phyloP scores from a whole-genome alignment of 1,140 invertebrate species.

The Macrocentrus cingulum region DNA sequence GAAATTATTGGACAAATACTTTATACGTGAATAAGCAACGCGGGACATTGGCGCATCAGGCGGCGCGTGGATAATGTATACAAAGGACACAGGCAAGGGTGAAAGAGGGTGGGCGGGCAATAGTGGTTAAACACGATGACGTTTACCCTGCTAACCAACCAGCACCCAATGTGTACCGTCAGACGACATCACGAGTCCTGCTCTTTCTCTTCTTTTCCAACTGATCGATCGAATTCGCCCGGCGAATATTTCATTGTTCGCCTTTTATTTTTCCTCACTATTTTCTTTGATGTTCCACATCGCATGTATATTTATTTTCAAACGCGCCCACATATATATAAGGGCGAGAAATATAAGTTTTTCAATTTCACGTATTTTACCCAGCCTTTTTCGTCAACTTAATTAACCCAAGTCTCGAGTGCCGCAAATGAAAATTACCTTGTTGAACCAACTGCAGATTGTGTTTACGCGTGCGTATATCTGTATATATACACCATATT shows the following conservation, averaged over 20 bases:
- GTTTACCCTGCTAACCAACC: constrained; percentile 26
- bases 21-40: constrained; percentile 1
- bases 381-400: constrained; percentile 18
- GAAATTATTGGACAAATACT: too few relatives aligned
- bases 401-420: constrained; percentile 21
- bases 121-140: constrained; percentile 26
- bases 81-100: constrained; percentile 2
- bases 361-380: constrained; percentile 14
- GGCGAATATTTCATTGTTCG: background rate
- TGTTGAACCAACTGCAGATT: constrained; percentile 17
- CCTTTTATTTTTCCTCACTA: background rate
- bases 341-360: constrained; percentile 1
- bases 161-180: constrained; percentile 6
- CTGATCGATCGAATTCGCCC: constrained; percentile 8
- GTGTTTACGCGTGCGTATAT: background rate
- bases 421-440: constrained; percentile 19
- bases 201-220: constrained; percentile 15
- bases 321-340: too few relatives aligned
- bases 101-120: background rate
- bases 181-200: background rate
- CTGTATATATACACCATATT: constrained; percentile 5
- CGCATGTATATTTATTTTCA: constrained; percentile 4
- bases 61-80: constrained; percentile 19
- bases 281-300: background rate
- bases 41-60: background rate